A percentile compares a stretch with the other conserved stretches of the same genome.
These are phyloP conservation scores for Exocentrus adspersus DNA, from an alignment of 2,888 invertebrate genomes.

Conservation along the genomic window DNA sequence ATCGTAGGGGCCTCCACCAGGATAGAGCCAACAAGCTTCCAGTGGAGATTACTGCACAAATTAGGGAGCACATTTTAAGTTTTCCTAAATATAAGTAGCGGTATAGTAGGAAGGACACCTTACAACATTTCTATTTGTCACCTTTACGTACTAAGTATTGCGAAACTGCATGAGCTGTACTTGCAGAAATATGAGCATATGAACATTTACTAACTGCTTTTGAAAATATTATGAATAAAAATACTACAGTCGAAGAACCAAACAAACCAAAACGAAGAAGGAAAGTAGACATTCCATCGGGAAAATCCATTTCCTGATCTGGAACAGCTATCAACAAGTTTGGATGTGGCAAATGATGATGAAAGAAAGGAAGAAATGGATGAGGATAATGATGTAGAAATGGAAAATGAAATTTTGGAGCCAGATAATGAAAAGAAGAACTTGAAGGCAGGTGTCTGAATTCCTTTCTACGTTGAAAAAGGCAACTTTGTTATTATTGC, in stretches of 20 bases:
- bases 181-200: conserved; percentile 2
- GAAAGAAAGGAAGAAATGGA: no score
- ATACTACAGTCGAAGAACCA: no score
- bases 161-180: background rate
- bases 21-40: no score
- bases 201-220: conserved; percentile 20
- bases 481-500: background rate
- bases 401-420: no score
- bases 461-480: background rate
- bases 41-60: background rate
- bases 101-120: background rate
- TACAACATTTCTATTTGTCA: background rate
- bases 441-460: background rate
- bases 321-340: no score
- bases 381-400: no score
- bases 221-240: background rate
- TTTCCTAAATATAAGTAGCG: conserved; percentile 21
- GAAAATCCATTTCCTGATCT: no score
- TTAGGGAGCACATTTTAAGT: background rate
- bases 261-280: no score
- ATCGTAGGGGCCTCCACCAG: no score
- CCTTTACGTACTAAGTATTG: background rate
- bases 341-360: no score
- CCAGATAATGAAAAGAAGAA: no score
- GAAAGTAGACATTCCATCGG: no score